Conservation (phyloP, 2,797 vertebrate genomes). For the Moxostoma hubbsi region DNA sequence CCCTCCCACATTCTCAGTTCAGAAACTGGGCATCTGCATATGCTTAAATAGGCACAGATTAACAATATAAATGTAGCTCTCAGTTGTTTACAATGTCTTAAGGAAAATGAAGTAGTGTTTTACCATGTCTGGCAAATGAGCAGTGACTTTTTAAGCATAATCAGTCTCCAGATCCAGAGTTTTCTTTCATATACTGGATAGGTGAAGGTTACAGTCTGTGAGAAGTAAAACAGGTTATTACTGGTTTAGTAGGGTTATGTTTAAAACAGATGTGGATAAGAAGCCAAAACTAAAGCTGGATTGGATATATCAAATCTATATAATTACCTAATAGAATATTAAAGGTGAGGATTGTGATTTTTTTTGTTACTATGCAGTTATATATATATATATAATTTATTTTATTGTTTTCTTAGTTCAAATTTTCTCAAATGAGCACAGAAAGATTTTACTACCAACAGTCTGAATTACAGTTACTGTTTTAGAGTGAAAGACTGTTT, state of each 20-base stretch:
- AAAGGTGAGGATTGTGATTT: too few relatives aligned
- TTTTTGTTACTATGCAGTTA: not conserved
- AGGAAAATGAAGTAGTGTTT: not conserved
- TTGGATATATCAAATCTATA: not conserved
- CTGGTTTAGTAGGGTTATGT: not conserved
- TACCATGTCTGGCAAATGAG: not conserved
- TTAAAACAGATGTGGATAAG: not conserved
- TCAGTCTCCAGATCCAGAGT: not conserved
- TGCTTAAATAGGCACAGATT: not conserved
- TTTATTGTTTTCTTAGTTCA: not conserved
- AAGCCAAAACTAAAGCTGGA: not conserved
- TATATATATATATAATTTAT: not conserved
- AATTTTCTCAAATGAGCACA: slow-evolving; percentile 2
- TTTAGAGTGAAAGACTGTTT: slow-evolving; percentile 12
- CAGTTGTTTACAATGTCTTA: not conserved
- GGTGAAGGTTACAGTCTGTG: not conserved
- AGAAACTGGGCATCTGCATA: slow-evolving; percentile 23
- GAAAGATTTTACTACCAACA: not conserved
- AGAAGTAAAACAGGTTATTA: not conserved
- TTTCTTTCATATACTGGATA: not conserved
- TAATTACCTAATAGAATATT: too few relatives aligned
- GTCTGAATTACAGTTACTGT: not conserved
- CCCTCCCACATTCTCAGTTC: slow-evolving; percentile 19
- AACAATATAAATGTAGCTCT: slow-evolving; percentile 2
- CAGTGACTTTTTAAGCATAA: not conserved